A percentile compares a stretch with the other conserved stretches of the same genome.
Evolutionary conservation across 2,113 vertebrate genomes (phyloP).

Genomic region (Antechinus stuartii): DNA sequence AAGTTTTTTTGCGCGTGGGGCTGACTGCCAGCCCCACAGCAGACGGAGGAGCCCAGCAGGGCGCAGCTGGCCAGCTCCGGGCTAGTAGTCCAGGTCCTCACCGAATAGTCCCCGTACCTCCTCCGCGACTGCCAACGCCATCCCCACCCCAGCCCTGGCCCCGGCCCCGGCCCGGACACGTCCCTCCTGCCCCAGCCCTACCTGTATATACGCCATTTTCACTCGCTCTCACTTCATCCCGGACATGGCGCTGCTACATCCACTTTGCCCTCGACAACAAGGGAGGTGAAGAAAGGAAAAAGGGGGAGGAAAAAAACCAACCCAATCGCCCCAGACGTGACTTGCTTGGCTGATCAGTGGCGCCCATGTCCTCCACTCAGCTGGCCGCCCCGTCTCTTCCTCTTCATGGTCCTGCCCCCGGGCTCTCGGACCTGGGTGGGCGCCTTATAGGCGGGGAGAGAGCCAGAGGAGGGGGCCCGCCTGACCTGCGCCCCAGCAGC

Average conservation of each 20-base stretch:
- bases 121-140: not conserved
- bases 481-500: slow-evolving; percentile 42
- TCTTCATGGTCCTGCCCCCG: slow-evolving; percentile 44
- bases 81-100: not conserved
- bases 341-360: slow-evolving; percentile 74
- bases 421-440: slow-evolving; percentile 48
- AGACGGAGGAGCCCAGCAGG: not conserved
- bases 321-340: slow-evolving; percentile 79
- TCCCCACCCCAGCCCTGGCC: not conserved
- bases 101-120: not conserved
- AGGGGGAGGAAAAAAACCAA: slow-evolving; percentile 51
- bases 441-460: slow-evolving; percentile 37
- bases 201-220: slow-evolving; percentile 85
- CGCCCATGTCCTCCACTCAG: slow-evolving; percentile 66
- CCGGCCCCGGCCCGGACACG: slow-evolving; percentile 23
- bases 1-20: not conserved
- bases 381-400: slow-evolving; percentile 77
- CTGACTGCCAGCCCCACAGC: not conserved
- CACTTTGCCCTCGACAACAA: slow-evolving; percentile 69
- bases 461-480: not conserved
- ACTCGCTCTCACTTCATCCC: slow-evolving; percentile 71
- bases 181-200: slow-evolving; percentile 73
- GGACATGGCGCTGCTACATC: slow-evolving; percentile 74
- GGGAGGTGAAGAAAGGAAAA: slow-evolving; percentile 37
- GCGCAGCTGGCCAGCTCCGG: slow-evolving; percentile 12